Base-by-base conservation (phyloP, 2,888 invertebrate species). In the Synanthedon formicaeformis region DNA sequence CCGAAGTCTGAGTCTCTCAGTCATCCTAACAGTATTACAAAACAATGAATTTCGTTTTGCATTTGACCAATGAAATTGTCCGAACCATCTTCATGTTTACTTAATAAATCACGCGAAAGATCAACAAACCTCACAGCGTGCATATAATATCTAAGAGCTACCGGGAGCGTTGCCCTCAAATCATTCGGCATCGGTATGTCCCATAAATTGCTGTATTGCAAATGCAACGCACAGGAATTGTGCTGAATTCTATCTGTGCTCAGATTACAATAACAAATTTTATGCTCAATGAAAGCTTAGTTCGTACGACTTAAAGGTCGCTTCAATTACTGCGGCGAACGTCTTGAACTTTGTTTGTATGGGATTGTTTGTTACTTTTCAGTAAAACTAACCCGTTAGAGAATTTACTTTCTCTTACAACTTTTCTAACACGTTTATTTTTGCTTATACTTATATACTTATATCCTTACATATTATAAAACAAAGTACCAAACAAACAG, bases 111-210 rank as follows among this genome's bases (percentile, higher is more conserved):
- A 63, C 57, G 58, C 55, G 56, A 66, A 65, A 62, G 68, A 65
- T 64, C 66, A 71, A 67, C 61, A 67, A 57, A 64, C 66, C 23
- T 13, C 13, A 14, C 16, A 49, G 8, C 16, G 14, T 14, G 49
- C 18, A 18, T 49, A 23, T 16, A 49, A 49, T 49, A 48, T 52
- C 50, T 51, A 41, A 54, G 51, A 49, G 53, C 54, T 62, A 57
- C 56, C 51, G 59, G 57, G 69, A 65, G 60, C 70, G 58, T 64
- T 67, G 71, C 69, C 71, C 67, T 63, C 61, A 57, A 61, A 62
- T 62, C 62, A 61, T 65, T 65, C 57, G 60, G 61, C 60, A 58
- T 55, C 56, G 58, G 58, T 23, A 23, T 16, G 18, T 49, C 16
- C 23, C 49, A 49, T 49, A 49, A 49, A 45, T 45, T n/a, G 49